Evolutionary conservation across 1,140 invertebrate species (phyloP).

Genomic region (Vollenhovia emeryi): DNA sequence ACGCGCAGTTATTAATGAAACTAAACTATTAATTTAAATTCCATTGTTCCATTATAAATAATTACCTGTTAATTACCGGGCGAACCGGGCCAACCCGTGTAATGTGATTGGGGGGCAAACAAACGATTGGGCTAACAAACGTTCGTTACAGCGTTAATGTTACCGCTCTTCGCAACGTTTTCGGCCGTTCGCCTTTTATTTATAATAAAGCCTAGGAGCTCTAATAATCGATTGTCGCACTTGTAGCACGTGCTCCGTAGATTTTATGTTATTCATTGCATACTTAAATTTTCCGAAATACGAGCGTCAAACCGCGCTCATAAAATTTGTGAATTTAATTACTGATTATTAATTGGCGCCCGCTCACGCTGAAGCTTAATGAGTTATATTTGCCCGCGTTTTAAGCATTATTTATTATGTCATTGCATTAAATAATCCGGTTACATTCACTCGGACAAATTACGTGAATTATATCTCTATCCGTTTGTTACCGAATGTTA

Average conservation of each 20-base stretch:
- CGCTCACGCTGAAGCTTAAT: slow-evolving; percentile 33
- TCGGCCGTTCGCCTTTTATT: not conserved
- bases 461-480: not conserved
- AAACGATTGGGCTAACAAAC: slow-evolving; percentile 62
- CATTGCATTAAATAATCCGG: slow-evolving; percentile 49
- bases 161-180: not conserved
- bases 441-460: slow-evolving; percentile 31
- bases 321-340: slow-evolving; percentile 38
- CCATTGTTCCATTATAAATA: slow-evolving; percentile 85
- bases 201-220: not conserved
- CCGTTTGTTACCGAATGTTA: slow-evolving; percentile 21
- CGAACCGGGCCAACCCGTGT: slow-evolving; percentile 62
- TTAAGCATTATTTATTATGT: slow-evolving; percentile 40
- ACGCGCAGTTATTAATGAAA: slow-evolving; percentile 84
- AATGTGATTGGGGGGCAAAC: slow-evolving; percentile 69
- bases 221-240: not conserved
- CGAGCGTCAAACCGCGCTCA: not conserved
- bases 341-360: slow-evolving; percentile 23
- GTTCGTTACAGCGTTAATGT: slow-evolving; percentile 35
- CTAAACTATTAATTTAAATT: slow-evolving; percentile 86
- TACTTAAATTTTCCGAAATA: not conserved
- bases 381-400: slow-evolving; percentile 37
- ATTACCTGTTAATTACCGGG: slow-evolving; percentile 84
- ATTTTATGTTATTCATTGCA: not conserved
- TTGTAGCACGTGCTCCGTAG: not conserved